Base-by-base conservation (phyloP, 2,113 vertebrate genomes). In the Takifugu bimaculatus region DNA sequence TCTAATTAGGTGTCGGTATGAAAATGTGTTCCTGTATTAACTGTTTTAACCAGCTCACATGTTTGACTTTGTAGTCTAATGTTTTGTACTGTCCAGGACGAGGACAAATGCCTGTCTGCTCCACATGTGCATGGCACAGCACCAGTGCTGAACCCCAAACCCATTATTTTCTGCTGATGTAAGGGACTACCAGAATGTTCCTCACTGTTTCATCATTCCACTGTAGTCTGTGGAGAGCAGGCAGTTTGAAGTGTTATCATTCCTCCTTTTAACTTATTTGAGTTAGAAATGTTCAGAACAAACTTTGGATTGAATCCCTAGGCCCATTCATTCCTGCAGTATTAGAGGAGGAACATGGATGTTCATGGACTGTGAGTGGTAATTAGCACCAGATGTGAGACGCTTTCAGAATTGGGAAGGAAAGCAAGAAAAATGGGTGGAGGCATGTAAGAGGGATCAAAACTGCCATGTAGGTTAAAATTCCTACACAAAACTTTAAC, bases 351-450 rank as follows among this genome's bases (percentile, higher is more conserved):
- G 57, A 47, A 39, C 54, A 65, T 28, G 68, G 44, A 70, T 55
- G 55, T 68, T 71, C 45, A 57, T 49, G 42, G 42, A 12, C 28
- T 27, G 28, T 20, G 48, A 50, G 26, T 39, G 45, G n/a, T 87
- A 75, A 89, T 88, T 72, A 70, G 48, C 64, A 65, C 77, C 86
- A 90, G 84, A 85, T 90, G 85, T 87, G 68, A 70, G 47, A n/a
- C 50, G 75, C 57, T 10, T 57, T 76, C 47, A 59, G 32, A 45
- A 55, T 26, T 50, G 50, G 61, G 54, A 63, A 59, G 50, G 59
- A 51, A 69, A n/a, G 28, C 10, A 7, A 42, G 26, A 55, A 47
- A 43, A 67, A n/a, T 48, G 75, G 65, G 69, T 68, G 64, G 59
- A 66, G 57, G 60, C 57, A 52, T 14, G 25, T 49, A 4, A n/a